Evolutionary conservation across 2,113 vertebrate genomes (phyloP).

Genomic region (Cettia cetti): DNA sequence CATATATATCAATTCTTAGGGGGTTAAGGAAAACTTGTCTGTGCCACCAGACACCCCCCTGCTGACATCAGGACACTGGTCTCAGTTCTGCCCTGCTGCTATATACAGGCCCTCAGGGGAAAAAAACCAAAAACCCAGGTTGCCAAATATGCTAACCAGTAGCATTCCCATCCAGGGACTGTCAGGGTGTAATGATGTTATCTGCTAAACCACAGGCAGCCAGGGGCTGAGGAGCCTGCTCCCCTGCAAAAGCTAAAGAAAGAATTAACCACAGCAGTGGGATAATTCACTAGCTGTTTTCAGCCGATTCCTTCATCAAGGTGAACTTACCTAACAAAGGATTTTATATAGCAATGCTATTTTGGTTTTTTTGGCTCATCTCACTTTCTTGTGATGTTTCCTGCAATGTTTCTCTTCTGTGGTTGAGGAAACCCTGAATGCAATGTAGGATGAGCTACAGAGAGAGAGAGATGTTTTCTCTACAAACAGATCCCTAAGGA

Average conservation of each 20-base stretch:
- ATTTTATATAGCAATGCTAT: background rate
- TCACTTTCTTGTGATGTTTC: background rate
- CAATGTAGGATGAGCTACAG: background rate
- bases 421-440: background rate
- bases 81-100: background rate
- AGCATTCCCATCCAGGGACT: background rate
- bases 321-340: background rate
- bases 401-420: background rate
- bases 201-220: background rate
- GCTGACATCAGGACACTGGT: background rate
- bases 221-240: background rate
- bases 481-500: background rate
- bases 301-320: background rate
- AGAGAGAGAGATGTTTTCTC: background rate
- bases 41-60: background rate
- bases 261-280: background rate
- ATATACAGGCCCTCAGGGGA: background rate
- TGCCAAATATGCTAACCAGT: background rate
- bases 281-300: background rate
- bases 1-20: background rate
- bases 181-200: background rate
- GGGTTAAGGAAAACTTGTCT: background rate
- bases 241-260: background rate
- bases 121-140: background rate
- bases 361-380: background rate